Conservation (phyloP, 1,140 invertebrate genomes). For the Papilio polytes region DNA sequence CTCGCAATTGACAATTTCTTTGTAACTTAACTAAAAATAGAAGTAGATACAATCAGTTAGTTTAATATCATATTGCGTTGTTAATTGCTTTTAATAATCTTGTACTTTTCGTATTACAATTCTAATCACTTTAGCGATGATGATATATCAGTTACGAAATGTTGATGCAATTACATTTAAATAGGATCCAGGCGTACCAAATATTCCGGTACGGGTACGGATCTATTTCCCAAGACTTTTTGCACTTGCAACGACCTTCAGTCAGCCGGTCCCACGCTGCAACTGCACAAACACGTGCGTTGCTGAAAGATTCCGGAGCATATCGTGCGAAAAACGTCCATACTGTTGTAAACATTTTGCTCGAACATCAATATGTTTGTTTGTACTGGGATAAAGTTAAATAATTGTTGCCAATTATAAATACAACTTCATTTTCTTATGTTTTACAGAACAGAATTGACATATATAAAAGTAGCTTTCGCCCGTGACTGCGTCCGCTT, state of each 20-base stretch:
- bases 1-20: no score
- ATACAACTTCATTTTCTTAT: neutral
- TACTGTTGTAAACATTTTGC: constrained; percentile 18
- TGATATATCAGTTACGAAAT: neutral
- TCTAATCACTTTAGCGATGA: no score
- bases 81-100: no score
- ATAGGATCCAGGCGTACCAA: neutral
- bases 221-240: neutral
- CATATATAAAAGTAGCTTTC: no score
- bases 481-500: no score
- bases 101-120: no score
- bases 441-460: no score
- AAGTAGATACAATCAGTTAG: no score
- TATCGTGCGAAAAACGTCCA: constrained; percentile 31
- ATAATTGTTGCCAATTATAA: constrained; percentile 1
- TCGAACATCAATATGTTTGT: constrained; percentile 16
- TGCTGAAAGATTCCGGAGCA: constrained; percentile 18
- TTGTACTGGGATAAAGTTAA: constrained; percentile 6
- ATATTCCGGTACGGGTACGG: neutral
- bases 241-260: constrained; percentile 29
- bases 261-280: constrained; percentile 25
- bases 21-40: no score
- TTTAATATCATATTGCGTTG: no score
- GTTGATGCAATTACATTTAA: neutral
- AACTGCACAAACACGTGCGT: constrained; percentile 35